Evolutionary conservation across 2,113 vertebrate genomes (phyloP), one percentile per base, ranked within the genome.

Genomic region (Passer domesticus): DNA sequence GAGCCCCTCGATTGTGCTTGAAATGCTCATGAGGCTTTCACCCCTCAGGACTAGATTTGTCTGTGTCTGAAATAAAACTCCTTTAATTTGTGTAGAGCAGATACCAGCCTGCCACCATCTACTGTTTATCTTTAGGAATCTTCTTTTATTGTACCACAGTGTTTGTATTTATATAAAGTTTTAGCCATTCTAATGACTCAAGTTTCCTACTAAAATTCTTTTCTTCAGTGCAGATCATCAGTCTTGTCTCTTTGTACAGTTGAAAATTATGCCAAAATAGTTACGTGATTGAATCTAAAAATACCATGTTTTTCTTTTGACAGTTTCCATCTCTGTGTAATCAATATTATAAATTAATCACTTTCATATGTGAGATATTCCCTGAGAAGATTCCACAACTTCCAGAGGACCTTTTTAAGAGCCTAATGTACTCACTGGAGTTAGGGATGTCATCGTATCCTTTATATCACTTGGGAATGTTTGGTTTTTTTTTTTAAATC

Each of bases 331-430:
- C 99, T 31, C 97, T 99, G 85, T 99, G 99, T 98, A 99, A 99
- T 98, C 99, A 99, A 75, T 99, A 99, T 97, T 99, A 99, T 98
- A 99, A 99, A 97, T 98, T 99, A 97, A 99, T 99, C 97, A 99
- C 99, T 80, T 99, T 99, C 98, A 99, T 99, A 97, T 99, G 99
- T 97, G 99, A 99, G 98, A 99, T 99, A 97, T 99, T 99, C 92
- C 99, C 99, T 92, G 99, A 99, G 94, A 99, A 99, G 98, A 99
- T 99, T 98, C 99, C 99, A 27, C 99, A 99, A 95, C 98, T 99
- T 95, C 99, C 99, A 37, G 99, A 99, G 86, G 99, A 99, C 73
- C 98, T 99, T 63, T 99, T 99, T 97, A 99, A 99, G 97, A 99
- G 99, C 96, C 98, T 99, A 70, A 99, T 99, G 99, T 99, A 99